Base-by-base conservation (phyloP, 2,888 invertebrate species). In the Athalia circularis region DNA sequence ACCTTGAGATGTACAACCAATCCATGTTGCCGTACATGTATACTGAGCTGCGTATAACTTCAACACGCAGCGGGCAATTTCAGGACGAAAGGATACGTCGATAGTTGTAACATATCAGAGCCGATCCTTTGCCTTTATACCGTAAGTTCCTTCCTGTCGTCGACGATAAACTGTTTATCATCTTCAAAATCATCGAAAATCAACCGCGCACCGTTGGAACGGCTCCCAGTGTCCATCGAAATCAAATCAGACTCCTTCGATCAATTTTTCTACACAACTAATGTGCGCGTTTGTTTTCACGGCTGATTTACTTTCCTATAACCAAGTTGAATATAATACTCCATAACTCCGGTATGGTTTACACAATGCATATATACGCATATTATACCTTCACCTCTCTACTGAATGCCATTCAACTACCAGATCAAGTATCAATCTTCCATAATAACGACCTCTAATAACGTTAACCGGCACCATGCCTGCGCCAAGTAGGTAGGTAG, bases 1-100 rank as follows among this genome's bases (percentile, higher is more conserved):
- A 82, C 82, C 82, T 83, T 82, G 82, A 81, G 82, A 77, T 81
- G 81, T 80, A 78, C 7, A 15, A 15, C n/a, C 11, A 29, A 59
- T 43, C 43, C 70, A 8, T 13, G 15, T n/a, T n/a, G n/a, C n/a
- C n/a, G n/a, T 29, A 29, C 29, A 29, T 29, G n/a, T n/a, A 29
- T 29, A 29, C 29, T 29, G 29, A 29, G 29, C 29, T 29, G 29
- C 29, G 29, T 29, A 2, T 29, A 29, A 29, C 29, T 29, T 29
- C 1, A 29, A 29, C 29, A 29, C 29, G 29, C 29, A 29, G 29
- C 2, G 29, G 29, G 29, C 29, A 29, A 29, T 29, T 29, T 29
- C 29, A 29, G 29, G 29, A 29, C 2, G 1, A 29, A 29, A 29
- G 29, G 29, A 29, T 29, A 29, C 29, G 2, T 29, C 29, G 29